Base-by-base conservation (phyloP, 2,888 invertebrate species). In the Andrena fulva region DNA sequence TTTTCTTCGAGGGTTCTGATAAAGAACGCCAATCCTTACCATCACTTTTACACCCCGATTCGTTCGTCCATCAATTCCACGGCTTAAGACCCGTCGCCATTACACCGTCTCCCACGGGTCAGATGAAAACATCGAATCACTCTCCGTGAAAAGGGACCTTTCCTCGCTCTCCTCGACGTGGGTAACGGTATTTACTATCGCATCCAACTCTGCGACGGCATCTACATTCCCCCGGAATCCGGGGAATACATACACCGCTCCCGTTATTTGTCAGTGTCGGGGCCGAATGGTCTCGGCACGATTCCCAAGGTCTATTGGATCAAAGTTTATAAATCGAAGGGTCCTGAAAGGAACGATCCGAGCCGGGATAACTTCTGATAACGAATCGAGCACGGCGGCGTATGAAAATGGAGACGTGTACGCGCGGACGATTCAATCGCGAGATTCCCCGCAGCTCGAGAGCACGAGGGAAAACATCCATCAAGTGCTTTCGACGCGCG, bases 231-330 rank as follows among this genome's bases (percentile, higher is more conserved):
- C 8, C 10, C 8, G 16, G 31, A 54, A 52, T 29, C 54, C 42
- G 12, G 56, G 27, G 31, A 72, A 72, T 56, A 68, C 10, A 62
- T 48, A 42, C 10, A 16, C 31, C 6, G 31, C 3, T 7, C 10
- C 63, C 12, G n/a, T 50, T 59, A 68, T 72, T 72, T 54, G 81
- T 81, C 76, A 76, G 10, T 54, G 81, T 60, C 76, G 31, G 31
- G 4, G 16, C 7, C 4, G 8, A 35, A 8, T 24, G n/a, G 35
- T 48, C 4, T 6, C 24, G 20, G 20, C 35, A 0, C 63, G n/a
- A 68, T 70, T 54, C 29, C 54, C 48, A 48, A 2, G 33, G n/a
- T 48, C 67, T 56, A 27, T 62, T 12, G 66, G 67, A 27, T 52
- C 29, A 63, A 20, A 35, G 56, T 64, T 68, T 80, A 59, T 42